Conservation (phyloP, 2,797 vertebrate species). For the Cossypha dichroa region DNA sequence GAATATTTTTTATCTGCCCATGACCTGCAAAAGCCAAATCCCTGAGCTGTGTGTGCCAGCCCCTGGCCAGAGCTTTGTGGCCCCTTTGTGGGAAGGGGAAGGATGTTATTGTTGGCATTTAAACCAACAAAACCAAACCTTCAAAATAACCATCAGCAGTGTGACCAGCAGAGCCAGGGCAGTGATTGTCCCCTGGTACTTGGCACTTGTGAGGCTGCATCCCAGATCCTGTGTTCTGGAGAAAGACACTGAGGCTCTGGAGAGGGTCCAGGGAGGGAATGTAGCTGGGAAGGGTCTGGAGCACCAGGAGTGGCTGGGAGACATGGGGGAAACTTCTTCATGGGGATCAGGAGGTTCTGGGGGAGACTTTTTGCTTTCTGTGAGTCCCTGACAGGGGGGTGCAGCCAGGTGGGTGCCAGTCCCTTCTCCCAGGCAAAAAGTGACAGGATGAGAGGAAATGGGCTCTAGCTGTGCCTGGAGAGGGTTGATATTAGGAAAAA, state of each 20-base stretch:
- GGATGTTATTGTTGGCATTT: not conserved
- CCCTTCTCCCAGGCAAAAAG: not conserved
- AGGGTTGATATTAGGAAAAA: not conserved
- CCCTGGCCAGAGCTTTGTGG: not conserved
- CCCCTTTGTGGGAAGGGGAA: not conserved
- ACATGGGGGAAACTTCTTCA: not conserved
- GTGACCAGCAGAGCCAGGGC: not conserved
- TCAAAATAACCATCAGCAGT: not conserved
- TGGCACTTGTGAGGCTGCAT: not conserved
- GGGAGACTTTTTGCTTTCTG: accelerated
- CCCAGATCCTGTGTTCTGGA: not conserved
- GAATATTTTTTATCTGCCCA: not conserved
- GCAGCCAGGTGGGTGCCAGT: not conserved
- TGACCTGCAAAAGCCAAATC: not conserved
- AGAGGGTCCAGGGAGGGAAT: not conserved
- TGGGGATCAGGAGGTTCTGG: not conserved
- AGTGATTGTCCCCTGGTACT: not conserved
- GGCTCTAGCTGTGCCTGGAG: not conserved
- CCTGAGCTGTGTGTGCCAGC: not conserved
- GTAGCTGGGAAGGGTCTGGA: not conserved
- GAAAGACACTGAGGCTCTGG: not conserved
- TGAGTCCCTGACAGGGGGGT: not conserved
- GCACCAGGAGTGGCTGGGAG: not conserved
- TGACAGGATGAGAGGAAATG: not conserved
- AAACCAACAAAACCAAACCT: not conserved